Evolutionary conservation across 2,888 invertebrate species (phyloP).

Genomic region (Caenorhabditis parvicauda): DNA sequence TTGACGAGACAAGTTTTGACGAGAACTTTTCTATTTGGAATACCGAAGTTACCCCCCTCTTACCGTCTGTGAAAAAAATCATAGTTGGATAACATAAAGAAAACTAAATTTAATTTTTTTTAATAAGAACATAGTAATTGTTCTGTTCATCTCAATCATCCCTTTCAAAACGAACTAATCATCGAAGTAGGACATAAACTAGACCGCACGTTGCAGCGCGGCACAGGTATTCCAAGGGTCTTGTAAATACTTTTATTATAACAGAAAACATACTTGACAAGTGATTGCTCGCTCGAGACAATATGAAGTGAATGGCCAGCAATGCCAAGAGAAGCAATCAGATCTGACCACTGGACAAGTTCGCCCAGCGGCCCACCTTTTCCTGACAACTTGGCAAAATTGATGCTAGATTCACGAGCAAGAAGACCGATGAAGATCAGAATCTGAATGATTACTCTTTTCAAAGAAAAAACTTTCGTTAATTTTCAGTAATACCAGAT

Average conservation of each 20-base stretch:
- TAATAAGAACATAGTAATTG: no score
- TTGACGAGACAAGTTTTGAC: background rate
- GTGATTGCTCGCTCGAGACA: slow-evolving; percentile 62
- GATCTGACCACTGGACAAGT: slow-evolving; percentile 67
- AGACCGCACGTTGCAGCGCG: no score
- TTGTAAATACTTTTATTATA: no score
- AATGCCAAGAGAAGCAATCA: slow-evolving; percentile 64
- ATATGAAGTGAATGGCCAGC: slow-evolving; percentile 66
- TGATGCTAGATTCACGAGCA: slow-evolving; percentile 64
- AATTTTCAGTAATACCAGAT: slow-evolving; percentile 5
- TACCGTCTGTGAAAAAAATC: no score
- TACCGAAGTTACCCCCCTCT: no score
- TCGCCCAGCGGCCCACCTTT: slow-evolving; percentile 67
- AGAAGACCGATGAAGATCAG: slow-evolving; percentile 65
- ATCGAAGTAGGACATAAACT: no score
- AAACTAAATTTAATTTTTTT: no score
- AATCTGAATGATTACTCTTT: slow-evolving; percentile 51
- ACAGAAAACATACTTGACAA: slow-evolving; percentile 44
- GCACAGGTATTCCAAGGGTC: no score
- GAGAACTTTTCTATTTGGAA: background rate
- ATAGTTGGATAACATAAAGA: no score
- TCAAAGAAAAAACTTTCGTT: background rate
- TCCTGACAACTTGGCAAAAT: slow-evolving; percentile 64
- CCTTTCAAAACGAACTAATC: no score
- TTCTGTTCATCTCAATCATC: no score